Evolutionary conservation across 2,113 vertebrate genomes (phyloP).

Genomic region (Ancistrus triradiatus): DNA sequence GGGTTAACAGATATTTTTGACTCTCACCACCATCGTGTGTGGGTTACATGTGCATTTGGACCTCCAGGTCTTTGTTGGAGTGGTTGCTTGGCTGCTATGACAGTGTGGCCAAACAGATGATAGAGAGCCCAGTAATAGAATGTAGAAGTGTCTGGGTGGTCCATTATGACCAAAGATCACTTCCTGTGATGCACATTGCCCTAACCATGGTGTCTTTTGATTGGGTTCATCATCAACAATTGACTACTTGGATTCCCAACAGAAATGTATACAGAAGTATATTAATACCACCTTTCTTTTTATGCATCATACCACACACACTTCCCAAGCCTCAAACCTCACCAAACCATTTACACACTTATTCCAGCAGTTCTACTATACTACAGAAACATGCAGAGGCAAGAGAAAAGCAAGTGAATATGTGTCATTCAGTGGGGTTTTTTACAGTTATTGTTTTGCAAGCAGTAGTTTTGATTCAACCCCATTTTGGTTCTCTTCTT

Average conservation of each 20-base stretch:
- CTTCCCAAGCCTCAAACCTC: slow-evolving; percentile 4
- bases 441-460: too few species aligned
- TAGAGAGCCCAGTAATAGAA: background rate
- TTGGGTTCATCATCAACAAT: slow-evolving; percentile 10
- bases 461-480: too few species aligned
- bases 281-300: background rate
- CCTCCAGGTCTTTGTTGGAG: slow-evolving; percentile 36
- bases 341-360: too few species aligned
- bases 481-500: too few species aligned
- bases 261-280: background rate
- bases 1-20: slow-evolving; percentile 17
- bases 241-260: background rate
- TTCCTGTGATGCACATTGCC: background rate
- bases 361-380: too few species aligned
- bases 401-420: too few species aligned
- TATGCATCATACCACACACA: slow-evolving; percentile 33
- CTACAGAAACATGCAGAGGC: too few species aligned
- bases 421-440: too few species aligned
- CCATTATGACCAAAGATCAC: background rate
- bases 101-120: slow-evolving; percentile 7
- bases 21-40: slow-evolving; percentile 40
- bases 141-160: slow-evolving; percentile 1
- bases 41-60: slow-evolving; percentile 30
- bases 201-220: background rate
- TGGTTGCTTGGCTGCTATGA: slow-evolving; percentile 19